Conservation (phyloP, 2,113 vertebrate species). For the Cyanoderma ruficeps region DNA sequence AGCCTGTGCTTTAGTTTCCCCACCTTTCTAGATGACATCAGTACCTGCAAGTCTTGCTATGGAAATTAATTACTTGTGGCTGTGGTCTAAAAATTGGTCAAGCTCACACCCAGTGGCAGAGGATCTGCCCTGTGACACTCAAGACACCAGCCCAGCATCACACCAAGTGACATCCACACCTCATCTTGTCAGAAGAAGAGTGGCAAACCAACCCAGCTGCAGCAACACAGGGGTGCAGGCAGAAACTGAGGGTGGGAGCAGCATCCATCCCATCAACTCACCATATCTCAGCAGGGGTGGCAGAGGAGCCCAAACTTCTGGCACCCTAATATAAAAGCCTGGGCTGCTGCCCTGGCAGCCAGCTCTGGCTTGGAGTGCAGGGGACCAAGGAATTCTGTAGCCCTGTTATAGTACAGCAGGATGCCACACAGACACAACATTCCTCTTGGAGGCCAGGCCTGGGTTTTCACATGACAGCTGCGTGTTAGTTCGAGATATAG, state of each 20-base stretch:
- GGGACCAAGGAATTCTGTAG: neutral
- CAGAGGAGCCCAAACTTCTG: neutral
- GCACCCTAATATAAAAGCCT: neutral
- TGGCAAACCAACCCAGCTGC: neutral
- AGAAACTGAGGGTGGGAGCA: neutral
- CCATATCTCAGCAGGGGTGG: neutral
- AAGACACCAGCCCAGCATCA: neutral
- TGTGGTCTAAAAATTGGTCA: neutral
- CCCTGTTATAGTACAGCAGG: neutral
- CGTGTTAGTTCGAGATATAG: accelerated
- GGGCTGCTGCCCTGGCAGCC: neutral
- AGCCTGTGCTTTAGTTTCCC: neutral
- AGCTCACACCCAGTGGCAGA: neutral
- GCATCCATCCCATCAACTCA: neutral
- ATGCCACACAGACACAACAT: accelerated
- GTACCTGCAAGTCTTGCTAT: neutral
- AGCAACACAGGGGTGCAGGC: accelerated
- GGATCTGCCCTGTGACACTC: neutral
- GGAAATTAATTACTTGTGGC: neutral
- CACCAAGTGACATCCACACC: accelerated
- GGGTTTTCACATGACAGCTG: neutral
- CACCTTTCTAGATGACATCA: neutral
- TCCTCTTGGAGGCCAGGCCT: neutral
- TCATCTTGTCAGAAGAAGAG: neutral
- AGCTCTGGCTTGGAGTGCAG: neutral